Conservation (phyloP, 2,797 vertebrate species). For the Melanotaenia trifasciata region DNA sequence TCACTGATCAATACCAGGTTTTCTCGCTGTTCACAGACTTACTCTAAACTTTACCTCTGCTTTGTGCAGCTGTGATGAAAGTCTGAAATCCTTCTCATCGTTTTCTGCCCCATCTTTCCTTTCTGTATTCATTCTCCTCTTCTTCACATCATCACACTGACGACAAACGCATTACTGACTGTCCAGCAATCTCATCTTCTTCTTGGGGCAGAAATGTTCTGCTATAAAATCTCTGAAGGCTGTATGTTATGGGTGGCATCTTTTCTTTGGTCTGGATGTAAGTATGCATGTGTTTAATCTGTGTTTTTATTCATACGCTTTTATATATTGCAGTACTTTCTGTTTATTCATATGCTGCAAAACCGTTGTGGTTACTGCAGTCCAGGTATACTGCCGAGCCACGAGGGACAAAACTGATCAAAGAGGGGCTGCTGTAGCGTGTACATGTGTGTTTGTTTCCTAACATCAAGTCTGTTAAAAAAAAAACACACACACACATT, state of each 20-base stretch:
- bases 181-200: background rate
- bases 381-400: conserved; percentile 33
- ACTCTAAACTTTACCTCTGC: background rate
- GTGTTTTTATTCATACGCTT: background rate
- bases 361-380: conserved; percentile 18
- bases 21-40: conserved; percentile 22
- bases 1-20: conserved; percentile 68
- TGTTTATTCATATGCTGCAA: conserved; percentile 19
- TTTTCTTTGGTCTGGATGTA: background rate
- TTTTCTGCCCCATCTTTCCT: background rate
- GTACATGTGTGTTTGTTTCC: conserved; percentile 8
- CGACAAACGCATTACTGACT: background rate
- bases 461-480: conserved; percentile 18
- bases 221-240: conserved; percentile 1
- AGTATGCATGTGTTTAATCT: conserved; percentile 15
- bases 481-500: background rate
- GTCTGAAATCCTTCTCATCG: conserved; percentile 7
- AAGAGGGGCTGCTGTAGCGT: conserved; percentile 15
- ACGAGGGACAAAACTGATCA: conserved; percentile 28
- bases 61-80: conserved; percentile 5
- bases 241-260: background rate
- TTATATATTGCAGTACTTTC: conserved; percentile 10
- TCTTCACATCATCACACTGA: background rate
- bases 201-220: background rate
- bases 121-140: background rate